These are phyloP conservation scores for Muntiacus muntjak DNA, from an alignment of 2,113 vertebrate species.

Conservation along the genomic window DNA sequence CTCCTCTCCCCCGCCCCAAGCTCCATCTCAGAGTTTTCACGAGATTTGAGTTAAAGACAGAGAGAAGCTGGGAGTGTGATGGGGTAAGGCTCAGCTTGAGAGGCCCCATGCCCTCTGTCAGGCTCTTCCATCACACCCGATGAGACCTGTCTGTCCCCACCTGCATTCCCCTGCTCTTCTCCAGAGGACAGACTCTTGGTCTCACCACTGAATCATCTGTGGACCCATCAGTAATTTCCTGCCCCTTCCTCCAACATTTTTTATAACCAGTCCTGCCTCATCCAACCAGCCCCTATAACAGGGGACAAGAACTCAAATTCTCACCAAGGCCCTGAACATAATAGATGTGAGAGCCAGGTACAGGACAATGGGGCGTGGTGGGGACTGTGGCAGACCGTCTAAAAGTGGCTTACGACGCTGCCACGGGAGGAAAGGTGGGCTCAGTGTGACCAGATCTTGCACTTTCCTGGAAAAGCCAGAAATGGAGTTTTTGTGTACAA, in stretches of 20 bases:
- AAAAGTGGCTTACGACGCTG: rapidly evolving
- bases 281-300: background rate
- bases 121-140: background rate
- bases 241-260: background rate
- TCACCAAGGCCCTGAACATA: too few relatives aligned
- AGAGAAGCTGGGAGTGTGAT: background rate
- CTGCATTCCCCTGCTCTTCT: background rate
- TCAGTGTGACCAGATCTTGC: background rate
- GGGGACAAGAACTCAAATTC: background rate
- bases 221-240: background rate
- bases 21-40: background rate
- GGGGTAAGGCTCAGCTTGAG: background rate
- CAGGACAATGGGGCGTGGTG: rapidly evolving
- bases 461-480: background rate
- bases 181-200: rapidly evolving
- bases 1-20: background rate
- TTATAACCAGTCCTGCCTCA: background rate
- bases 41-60: background rate
- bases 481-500: background rate
- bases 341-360: background rate
- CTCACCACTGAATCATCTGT: background rate
- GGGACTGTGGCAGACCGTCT: background rate
- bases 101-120: rapidly evolving
- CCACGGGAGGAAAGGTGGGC: background rate
- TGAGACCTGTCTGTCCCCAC: background rate